Base-by-base conservation (phyloP, 2,888 invertebrate genomes). In the Euzophera pinguis region DNA sequence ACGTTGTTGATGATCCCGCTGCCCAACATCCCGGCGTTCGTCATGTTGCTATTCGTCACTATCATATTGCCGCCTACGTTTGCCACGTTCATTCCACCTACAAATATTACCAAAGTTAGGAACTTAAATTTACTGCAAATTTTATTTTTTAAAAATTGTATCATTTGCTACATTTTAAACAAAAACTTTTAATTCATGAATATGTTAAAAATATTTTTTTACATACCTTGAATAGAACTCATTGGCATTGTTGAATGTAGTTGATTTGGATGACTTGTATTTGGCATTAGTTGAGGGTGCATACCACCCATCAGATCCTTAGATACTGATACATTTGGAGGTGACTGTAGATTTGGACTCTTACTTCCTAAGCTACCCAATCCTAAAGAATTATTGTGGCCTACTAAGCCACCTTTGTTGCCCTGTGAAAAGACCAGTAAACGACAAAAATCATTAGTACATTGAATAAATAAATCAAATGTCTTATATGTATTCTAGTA, bases 311-410 rank as follows among this genome's bases (percentile, higher is more conserved):
- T 94, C 63, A 95, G 94, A 65, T 95, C 94, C 85, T 96, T 96
- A 63, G 94, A 93, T 58, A 95, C 94, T 59, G 94, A 94, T 66
- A 95, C 94, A 73, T 96, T 96, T 47, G 96, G 96, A 54, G 96
- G 96, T 52, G 96, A 96, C 81, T 96, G 96, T 77, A 96, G 89
- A 77, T 94, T 96, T 60, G 96, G 95, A 81, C 95, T 95, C 81
- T 96, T 96, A 84, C 92, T 96, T 60, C 95, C 95, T 79, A 96
- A 89, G 71, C 93, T 94, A 73, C 93, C 95, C 81, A 94, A 93
- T 59, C 93, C 92, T 91, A 95, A 92, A 49, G 93, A 92, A 74
- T 95, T 92, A 76, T 95, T 92, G 66, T 94, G 92, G 86, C 93
- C 93, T 52, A 93, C 92, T 75, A 95, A 93, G 78, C 94, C 90